Conservation (phyloP, 2,797 vertebrate species). For the Rhinatrema bivittatum region DNA sequence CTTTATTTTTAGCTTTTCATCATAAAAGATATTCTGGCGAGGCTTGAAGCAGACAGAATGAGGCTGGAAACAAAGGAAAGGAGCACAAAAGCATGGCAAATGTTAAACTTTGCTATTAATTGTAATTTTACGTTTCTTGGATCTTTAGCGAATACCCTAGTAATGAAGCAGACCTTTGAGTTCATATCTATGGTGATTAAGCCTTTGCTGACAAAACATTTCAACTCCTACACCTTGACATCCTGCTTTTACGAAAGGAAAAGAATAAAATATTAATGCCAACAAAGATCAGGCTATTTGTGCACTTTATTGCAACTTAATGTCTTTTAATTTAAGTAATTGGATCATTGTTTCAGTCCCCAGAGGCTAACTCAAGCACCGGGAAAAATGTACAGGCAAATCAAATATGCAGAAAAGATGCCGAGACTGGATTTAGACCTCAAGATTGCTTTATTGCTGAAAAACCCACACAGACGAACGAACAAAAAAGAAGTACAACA, state of each 20-base stretch:
- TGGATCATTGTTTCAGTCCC: slow-evolving; percentile 15
- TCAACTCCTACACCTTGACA: slow-evolving; percentile 31
- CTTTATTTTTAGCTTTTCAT: no score
- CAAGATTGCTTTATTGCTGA: not conserved
- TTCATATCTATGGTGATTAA: slow-evolving; percentile 35
- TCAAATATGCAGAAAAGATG: slow-evolving; percentile 6
- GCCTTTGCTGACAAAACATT: slow-evolving; percentile 43
- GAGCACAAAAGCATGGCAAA: no score
- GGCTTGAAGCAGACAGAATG: no score
- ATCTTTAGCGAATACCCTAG: slow-evolving; percentile 17
- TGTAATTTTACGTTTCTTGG: slow-evolving; percentile 30
- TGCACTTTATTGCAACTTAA: slow-evolving; percentile 23
- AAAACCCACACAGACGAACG: not conserved
- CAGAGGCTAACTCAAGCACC: slow-evolving; percentile 8
- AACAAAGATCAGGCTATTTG: slow-evolving; percentile 32
- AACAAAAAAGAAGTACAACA: slow-evolving; percentile 6
- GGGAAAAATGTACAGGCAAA: slow-evolving; percentile 13
- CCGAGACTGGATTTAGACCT: slow-evolving; percentile 4
- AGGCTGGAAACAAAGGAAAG: no score
- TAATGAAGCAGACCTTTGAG: slow-evolving; percentile 40
- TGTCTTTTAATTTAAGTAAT: slow-evolving; percentile 38
- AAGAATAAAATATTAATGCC: slow-evolving; percentile 41
- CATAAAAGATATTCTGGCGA: no score
- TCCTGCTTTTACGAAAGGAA: slow-evolving; percentile 27
- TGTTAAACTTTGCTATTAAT: no score